phyloP scores from a whole-genome alignment of 1,140 invertebrate genomes.

The Pseudoatta argentina region DNA sequence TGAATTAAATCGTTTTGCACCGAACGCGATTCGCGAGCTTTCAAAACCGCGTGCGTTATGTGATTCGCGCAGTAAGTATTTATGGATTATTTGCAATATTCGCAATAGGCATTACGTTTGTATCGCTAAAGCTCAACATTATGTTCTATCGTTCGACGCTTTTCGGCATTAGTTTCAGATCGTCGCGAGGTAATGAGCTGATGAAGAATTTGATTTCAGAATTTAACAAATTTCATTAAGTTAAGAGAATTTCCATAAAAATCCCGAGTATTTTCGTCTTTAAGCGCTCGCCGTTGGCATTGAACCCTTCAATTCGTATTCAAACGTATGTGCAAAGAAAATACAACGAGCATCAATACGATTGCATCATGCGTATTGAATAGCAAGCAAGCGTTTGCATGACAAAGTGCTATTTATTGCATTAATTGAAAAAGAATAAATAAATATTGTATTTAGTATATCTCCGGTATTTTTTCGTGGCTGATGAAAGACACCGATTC shows the following conservation, averaged over 20 bases:
- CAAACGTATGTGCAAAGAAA: neutral
- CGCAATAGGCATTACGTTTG: neutral
- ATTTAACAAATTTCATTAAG: neutral
- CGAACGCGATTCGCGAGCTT: neutral
- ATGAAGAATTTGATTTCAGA: neutral
- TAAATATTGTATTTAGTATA: neutral
- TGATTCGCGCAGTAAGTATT: conserved; percentile 3
- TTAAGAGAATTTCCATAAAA: neutral
- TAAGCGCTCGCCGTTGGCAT: neutral
- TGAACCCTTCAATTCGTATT: neutral
- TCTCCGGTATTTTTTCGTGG: conserved; percentile 23
- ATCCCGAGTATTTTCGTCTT: neutral
- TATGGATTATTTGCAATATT: neutral
- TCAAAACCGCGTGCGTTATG: neutral
- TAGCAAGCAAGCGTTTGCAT: neutral
- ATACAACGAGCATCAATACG: neutral
- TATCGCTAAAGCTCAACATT: neutral
- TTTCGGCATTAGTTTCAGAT: neutral
- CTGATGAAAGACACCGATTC: neutral
- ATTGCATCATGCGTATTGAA: neutral
- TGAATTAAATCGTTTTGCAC: conserved; percentile 38
- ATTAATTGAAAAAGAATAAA: conserved; percentile 21
- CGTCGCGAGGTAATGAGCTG: neutral
- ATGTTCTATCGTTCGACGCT: neutral
- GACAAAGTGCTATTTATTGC: neutral